Evolutionary conservation across 2,888 invertebrate genomes (phyloP).

Genomic region (Pecten maximus): DNA sequence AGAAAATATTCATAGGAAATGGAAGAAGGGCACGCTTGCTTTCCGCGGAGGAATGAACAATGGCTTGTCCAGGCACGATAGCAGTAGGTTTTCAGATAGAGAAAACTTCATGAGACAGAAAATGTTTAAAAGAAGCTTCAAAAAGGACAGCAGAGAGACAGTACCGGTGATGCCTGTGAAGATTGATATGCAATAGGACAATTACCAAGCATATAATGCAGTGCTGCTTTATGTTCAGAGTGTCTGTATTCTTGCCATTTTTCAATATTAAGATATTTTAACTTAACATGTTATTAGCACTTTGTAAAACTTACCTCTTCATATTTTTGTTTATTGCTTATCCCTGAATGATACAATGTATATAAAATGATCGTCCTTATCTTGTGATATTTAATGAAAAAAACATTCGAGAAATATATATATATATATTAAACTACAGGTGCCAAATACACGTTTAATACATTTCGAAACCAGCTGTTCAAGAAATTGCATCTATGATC

Average conservation of each 20-base stretch:
- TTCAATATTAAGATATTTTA: neutral
- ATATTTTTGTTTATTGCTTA: no score
- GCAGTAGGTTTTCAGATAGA: constrained; percentile 61
- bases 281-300: neutral
- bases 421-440: neutral
- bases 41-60: constrained; percentile 56
- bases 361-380: neutral
- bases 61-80: constrained; percentile 63
- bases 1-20: constrained; percentile 71
- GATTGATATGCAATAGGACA: neutral
- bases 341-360: neutral
- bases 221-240: neutral
- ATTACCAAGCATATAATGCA: neutral
- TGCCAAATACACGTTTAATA: neutral
- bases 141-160: constrained; percentile 55
- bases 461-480: neutral
- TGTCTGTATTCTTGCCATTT: neutral
- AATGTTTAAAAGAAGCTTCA: constrained; percentile 71
- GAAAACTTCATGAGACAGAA: constrained; percentile 65
- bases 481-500: neutral
- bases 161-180: neutral
- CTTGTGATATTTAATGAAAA: no score
- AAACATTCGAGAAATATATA: neutral
- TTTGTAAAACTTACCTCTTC: neutral
- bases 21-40: constrained; percentile 66